Evolutionary conservation across 2,888 invertebrate genomes (phyloP).

Genomic region (Cenopis cana): DNA sequence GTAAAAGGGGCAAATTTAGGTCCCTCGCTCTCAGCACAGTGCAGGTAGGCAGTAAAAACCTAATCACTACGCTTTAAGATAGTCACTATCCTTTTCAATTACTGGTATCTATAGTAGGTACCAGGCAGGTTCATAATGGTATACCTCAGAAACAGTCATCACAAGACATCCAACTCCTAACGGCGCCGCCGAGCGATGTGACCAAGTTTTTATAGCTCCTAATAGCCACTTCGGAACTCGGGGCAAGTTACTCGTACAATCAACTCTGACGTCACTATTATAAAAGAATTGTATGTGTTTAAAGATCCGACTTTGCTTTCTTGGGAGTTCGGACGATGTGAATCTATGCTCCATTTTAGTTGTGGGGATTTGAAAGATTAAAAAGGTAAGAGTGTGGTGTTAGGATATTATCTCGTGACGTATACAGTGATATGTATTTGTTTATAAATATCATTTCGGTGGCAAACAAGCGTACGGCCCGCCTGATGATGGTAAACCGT

Average conservation of each 20-base stretch:
- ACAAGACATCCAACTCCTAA: constrained; percentile 30
- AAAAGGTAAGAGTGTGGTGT: neutral
- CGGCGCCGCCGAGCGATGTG: constrained; percentile 29
- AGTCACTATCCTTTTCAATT: neutral
- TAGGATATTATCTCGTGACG: too few relatives aligned
- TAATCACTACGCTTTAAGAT: too few relatives aligned
- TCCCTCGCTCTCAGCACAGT: too few relatives aligned
- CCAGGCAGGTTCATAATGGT: too few relatives aligned
- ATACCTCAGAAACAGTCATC: constrained; percentile 36
- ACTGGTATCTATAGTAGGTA: too few relatives aligned
- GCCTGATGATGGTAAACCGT: too few relatives aligned
- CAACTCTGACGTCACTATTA: constrained; percentile 32
- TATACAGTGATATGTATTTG: too few relatives aligned
- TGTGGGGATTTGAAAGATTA: neutral
- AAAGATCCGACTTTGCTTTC: constrained; percentile 1
- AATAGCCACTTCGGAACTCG: constrained; percentile 37
- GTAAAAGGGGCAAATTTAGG: too few relatives aligned
- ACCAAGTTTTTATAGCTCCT: constrained; percentile 42
- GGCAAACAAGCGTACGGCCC: too few relatives aligned
- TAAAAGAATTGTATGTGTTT: constrained; percentile 31
- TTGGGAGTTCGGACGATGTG: constrained; percentile 6
- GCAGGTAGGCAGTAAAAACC: too few relatives aligned
- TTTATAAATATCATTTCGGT: too few relatives aligned
- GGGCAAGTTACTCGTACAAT: constrained; percentile 30
- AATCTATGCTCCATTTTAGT: neutral